phyloP scores from a whole-genome alignment of 2,888 invertebrate species.

The Trissolcus japonicus region DNA sequence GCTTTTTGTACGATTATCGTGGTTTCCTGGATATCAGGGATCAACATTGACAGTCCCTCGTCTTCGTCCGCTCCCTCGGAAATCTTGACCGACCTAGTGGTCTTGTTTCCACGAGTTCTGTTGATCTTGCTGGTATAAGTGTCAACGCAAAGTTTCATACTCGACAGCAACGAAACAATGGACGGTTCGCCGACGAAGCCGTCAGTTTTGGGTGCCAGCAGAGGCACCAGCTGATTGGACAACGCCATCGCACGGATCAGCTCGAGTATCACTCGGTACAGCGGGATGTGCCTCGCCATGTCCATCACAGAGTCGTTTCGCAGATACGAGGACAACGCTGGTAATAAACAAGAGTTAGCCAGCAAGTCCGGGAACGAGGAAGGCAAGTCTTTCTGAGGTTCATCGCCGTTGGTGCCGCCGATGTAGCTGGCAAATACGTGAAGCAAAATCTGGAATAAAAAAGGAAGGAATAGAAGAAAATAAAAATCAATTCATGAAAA shows the following conservation, averaged over 20 bases:
- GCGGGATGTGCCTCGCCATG: constrained; percentile 96
- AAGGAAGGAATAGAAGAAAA: not conserved
- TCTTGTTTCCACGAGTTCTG: constrained; percentile 68
- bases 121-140: constrained; percentile 91
- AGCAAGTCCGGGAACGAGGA: constrained; percentile 86
- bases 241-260: constrained; percentile 86
- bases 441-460: constrained; percentile 77
- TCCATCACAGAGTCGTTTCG: constrained; percentile 97
- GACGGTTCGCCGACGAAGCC: constrained; percentile 78
- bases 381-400: constrained; percentile 79
- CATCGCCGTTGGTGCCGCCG: constrained; percentile 81
- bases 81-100: constrained; percentile 67
- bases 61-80: constrained; percentile 87
- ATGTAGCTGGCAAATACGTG: constrained; percentile 92
- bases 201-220: constrained; percentile 79
- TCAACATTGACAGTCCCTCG: constrained; percentile 91
- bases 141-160: constrained; percentile 94
- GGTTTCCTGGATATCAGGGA: constrained; percentile 93
- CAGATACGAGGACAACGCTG: constrained; percentile 92
- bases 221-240: constrained; percentile 79
- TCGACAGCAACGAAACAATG: constrained; percentile 86
- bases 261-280: constrained; percentile 91
- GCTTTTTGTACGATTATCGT: constrained; percentile 78
- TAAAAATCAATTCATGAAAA: not conserved
- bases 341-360: constrained; percentile 89